Percentiles rank a stretch among this genome's conserved stretches.
These are phyloP conservation scores for Lasioglossum figueresi DNA, from an alignment of 2,888 invertebrate genomes.

Conservation along the genomic window DNA sequence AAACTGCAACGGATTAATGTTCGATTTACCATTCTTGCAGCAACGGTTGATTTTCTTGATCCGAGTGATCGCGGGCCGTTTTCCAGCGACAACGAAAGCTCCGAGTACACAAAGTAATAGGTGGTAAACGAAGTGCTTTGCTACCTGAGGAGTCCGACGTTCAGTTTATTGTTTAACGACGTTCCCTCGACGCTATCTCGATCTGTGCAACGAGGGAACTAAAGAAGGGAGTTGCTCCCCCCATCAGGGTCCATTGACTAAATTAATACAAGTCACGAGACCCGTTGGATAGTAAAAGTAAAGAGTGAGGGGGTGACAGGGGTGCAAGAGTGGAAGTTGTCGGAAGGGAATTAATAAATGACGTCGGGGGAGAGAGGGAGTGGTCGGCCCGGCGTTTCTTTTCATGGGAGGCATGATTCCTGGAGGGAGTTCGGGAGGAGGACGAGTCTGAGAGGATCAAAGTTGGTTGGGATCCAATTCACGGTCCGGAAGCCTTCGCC, in stretches of 20 bases:
- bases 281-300: constrained; percentile 11
- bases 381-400: constrained; percentile 58
- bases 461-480: constrained; percentile 73
- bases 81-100: constrained; percentile 10
- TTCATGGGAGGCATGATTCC: constrained; percentile 67
- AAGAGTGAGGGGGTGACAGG: constrained; percentile 9
- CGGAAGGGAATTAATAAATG: constrained; percentile 69
- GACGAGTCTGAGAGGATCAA: constrained; percentile 63
- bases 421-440: constrained; percentile 41
- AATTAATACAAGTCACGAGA: constrained; percentile 43
- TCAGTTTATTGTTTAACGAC: constrained; percentile 31
- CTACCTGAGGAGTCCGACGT: constrained; percentile 1
- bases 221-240: not conserved
- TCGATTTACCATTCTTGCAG: no score
- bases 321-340: constrained; percentile 42
- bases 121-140: not conserved
- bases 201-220: constrained; percentile 17
- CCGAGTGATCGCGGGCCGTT: not conserved
- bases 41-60: no score
- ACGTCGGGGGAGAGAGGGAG: constrained; percentile 40
- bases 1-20: no score
- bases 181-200: constrained; percentile 20
- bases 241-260: constrained; percentile 26
- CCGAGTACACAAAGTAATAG: not conserved
- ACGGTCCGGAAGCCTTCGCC: constrained; percentile 62